Conservation (phyloP, 2,888 invertebrate genomes). For the Lithophane leautieri region DNA sequence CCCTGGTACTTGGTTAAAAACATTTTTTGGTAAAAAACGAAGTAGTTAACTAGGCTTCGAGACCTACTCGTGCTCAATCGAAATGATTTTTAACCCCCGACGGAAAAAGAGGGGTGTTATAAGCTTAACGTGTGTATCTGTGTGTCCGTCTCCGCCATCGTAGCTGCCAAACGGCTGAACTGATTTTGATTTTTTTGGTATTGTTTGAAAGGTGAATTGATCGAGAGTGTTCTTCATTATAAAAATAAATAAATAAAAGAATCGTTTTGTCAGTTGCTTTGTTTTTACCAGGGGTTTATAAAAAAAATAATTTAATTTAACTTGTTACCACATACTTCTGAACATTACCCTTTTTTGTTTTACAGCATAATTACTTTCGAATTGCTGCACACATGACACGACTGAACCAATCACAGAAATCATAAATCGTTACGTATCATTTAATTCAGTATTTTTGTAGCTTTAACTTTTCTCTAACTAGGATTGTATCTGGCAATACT, state of each 20-base stretch:
- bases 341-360: not conserved
- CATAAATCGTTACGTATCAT: conserved; percentile 18
- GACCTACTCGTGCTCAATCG: not conserved
- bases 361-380: not conserved
- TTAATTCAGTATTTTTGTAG: conserved; percentile 30
- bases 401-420: not conserved
- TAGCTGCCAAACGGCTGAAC: too few species aligned
- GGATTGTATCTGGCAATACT: not conserved
- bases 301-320: too few species aligned
- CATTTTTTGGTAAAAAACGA: conserved; percentile 21
- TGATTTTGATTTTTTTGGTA: too few species aligned
- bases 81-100: not conserved
- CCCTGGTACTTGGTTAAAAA: conserved; percentile 12
- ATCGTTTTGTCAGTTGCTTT: too few species aligned
- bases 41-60: too few species aligned
- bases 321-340: not conserved
- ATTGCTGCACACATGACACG: conserved; percentile 12
- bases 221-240: too few species aligned
- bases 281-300: too few species aligned
- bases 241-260: too few species aligned
- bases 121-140: too few species aligned
- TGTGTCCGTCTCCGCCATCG: too few species aligned
- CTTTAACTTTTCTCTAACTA: not conserved
- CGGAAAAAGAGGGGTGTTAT: too few species aligned
- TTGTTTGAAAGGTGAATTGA: too few species aligned